Percentiles rank a stretch among this genome's conserved stretches.
Conservation (phyloP, 2,888 invertebrate species). For the Himalopsyche tibetana region DNA sequence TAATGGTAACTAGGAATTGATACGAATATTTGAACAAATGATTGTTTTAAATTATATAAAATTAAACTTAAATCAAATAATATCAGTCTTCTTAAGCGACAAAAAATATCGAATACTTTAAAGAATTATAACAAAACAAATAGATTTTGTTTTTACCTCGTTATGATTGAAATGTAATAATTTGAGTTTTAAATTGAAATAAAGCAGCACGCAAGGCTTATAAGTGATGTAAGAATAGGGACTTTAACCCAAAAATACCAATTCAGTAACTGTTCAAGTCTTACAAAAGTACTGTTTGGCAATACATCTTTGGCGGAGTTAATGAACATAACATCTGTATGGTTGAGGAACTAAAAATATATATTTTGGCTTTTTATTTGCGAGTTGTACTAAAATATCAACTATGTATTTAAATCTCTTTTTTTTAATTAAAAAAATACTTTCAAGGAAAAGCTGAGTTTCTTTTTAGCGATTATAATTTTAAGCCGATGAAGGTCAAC, state of each 20-base stretch:
- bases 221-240: neutral
- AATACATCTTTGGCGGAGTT: slow-evolving; percentile 5
- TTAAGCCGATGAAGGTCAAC: neutral
- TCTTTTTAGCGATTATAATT: neutral
- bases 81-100: slow-evolving; percentile 56
- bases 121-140: neutral
- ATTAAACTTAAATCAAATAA: slow-evolving; percentile 48
- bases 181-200: neutral
- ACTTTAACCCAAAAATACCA: neutral
- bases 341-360: slow-evolving; percentile 3
- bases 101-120: slow-evolving; percentile 37
- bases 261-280: neutral
- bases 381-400: neutral
- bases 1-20: slow-evolving; percentile 59
- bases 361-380: slow-evolving; percentile 28
- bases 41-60: slow-evolving; percentile 49
- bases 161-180: neutral
- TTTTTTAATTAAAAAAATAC: too few relatives aligned
- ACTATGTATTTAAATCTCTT: neutral
- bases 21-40: slow-evolving; percentile 36
- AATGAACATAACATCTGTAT: neutral
- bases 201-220: neutral
- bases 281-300: slow-evolving; percentile 8
- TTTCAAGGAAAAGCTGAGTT: neutral
- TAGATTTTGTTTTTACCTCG: too few relatives aligned